Evolutionary conservation across 2,888 invertebrate genomes (phyloP).

Genomic region (Sinelater perroti): DNA sequence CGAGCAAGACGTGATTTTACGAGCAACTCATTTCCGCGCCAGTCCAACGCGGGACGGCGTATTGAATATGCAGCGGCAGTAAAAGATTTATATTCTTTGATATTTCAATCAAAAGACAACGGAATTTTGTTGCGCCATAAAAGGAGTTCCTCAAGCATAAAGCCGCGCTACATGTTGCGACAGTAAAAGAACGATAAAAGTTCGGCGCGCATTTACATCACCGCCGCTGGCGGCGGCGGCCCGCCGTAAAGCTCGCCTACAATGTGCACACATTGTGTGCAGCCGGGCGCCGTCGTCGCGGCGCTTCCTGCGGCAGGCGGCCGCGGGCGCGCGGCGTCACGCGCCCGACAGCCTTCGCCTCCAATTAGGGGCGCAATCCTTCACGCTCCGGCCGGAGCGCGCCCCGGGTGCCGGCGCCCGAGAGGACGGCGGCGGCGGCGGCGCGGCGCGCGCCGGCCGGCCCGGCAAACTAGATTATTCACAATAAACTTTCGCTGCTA

Average conservation of each 20-base stretch:
- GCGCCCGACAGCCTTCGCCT: constrained; percentile 48
- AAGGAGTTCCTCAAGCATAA: constrained; percentile 58
- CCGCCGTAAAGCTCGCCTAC: constrained; percentile 33
- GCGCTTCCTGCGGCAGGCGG: constrained; percentile 28
- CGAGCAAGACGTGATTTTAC: constrained; percentile 12
- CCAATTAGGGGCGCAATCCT: constrained; percentile 53
- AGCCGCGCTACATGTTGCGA: constrained; percentile 61
- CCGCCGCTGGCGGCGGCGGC: constrained; percentile 48
- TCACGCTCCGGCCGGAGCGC: too few species aligned
- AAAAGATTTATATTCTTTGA: constrained; percentile 56
- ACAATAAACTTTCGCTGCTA: constrained; percentile 64
- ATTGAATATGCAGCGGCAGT: constrained; percentile 48
- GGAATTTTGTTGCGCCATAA: constrained; percentile 53
- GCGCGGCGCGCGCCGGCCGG: constrained; percentile 37
- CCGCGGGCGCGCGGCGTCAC: constrained; percentile 39
- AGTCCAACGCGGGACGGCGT: constrained; percentile 27
- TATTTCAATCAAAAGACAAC: constrained; percentile 56
- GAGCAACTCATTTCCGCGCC: constrained; percentile 17
- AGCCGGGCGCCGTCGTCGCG: too few species aligned
- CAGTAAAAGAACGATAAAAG: constrained; percentile 62
- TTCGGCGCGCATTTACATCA: constrained; percentile 62
- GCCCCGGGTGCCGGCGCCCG: too few species aligned
- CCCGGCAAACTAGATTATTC: constrained; percentile 62
- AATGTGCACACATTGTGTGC: constrained; percentile 29
- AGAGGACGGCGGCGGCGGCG: too few species aligned